Evolutionary conservation across 2,888 invertebrate species (phyloP).

Genomic region (Trachelus tabidus): DNA sequence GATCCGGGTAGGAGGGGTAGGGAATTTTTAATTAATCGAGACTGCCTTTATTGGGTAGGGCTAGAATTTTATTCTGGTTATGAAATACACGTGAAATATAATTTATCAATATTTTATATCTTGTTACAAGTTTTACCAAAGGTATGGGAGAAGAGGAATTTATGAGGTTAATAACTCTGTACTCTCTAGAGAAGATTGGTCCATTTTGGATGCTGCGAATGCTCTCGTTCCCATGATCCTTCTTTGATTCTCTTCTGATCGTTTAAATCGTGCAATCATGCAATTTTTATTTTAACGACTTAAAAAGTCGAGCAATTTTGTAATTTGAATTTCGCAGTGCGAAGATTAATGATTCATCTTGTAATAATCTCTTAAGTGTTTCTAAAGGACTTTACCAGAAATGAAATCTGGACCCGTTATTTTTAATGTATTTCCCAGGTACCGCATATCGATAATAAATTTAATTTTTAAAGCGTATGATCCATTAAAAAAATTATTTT

Average conservation of each 20-base stretch:
- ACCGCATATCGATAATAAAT: not conserved
- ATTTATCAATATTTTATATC: too few relatives aligned
- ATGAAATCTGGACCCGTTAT: not conserved
- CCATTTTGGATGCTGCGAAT: constrained; percentile 19
- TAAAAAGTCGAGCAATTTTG: constrained; percentile 29
- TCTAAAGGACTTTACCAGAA: not conserved
- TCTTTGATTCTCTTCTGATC: constrained; percentile 20
- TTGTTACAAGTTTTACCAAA: too few relatives aligned
- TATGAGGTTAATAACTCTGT: not conserved
- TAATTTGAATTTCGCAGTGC: constrained; percentile 27
- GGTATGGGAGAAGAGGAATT: too few relatives aligned
- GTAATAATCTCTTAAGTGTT: not conserved
- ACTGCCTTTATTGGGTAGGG: not conserved
- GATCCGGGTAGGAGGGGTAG: not conserved
- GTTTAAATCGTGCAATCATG: constrained; percentile 45
- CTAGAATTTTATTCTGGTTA: not conserved
- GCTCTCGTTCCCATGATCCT: constrained; percentile 39
- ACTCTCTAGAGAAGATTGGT: not conserved
- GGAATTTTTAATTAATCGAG: not conserved
- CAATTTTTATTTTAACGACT: constrained; percentile 23
- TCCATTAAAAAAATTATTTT: not conserved
- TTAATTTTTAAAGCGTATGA: not conserved
- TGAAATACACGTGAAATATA: too few relatives aligned
- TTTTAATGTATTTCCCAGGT: not conserved
- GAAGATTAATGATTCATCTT: constrained; percentile 14